Evolutionary conservation across 2,113 vertebrate species (phyloP).

Genomic region (Rhipidura dahli): DNA sequence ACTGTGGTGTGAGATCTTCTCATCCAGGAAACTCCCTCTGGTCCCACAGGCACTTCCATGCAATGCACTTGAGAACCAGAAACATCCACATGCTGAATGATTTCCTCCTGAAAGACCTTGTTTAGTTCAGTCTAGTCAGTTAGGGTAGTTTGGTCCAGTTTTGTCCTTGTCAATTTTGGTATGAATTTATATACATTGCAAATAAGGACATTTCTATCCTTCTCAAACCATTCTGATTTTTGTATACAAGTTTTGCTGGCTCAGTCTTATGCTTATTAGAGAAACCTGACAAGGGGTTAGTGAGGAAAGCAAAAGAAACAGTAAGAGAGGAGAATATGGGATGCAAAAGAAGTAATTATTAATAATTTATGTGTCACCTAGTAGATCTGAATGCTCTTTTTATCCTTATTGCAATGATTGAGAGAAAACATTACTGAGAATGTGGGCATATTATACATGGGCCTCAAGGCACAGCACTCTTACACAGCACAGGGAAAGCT

Average conservation of each 20-base stretch:
- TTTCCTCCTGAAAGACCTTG: conserved; percentile 32
- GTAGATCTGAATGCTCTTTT: not conserved
- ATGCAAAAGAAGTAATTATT: not conserved
- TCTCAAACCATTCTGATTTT: not conserved
- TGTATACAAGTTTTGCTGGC: not conserved
- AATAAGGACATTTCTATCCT: not conserved
- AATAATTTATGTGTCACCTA: not conserved
- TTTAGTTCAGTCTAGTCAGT: not conserved
- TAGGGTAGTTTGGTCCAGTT: not conserved
- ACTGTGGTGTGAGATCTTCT: conserved; percentile 19
- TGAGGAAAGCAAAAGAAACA: not conserved
- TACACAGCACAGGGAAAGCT: not conserved
- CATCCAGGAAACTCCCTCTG: conserved; percentile 39
- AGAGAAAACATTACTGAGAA: not conserved
- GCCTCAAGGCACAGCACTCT: not conserved
- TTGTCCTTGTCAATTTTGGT: not conserved
- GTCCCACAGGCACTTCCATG: conserved; percentile 40
- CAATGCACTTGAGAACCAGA: conserved; percentile 12
- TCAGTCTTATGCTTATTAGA: not conserved
- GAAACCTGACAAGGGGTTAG: not conserved
- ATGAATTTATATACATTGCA: not conserved
- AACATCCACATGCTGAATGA: not conserved
- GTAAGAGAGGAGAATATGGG: not conserved
- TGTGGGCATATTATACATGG: not conserved
- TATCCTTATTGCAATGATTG: not conserved